These are phyloP conservation scores for Emberiza fucata DNA, from an alignment of 2,113 vertebrate genomes.

Conservation along the genomic window DNA sequence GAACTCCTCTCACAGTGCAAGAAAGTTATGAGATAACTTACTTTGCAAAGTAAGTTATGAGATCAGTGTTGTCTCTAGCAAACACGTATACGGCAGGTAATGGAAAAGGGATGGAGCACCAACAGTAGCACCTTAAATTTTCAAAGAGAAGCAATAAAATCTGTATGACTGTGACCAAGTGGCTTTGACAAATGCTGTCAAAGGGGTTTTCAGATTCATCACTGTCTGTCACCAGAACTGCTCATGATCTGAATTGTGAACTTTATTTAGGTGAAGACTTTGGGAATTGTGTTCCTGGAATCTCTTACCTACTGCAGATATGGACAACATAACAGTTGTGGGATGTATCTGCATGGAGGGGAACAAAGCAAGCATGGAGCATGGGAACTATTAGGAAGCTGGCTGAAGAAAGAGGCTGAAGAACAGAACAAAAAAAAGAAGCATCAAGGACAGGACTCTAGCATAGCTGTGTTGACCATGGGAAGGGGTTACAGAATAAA, in stretches of 20 bases:
- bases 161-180: neutral
- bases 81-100: neutral
- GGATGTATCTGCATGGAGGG: neutral
- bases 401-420: neutral
- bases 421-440: neutral
- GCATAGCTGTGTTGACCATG: neutral
- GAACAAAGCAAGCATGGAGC: neutral
- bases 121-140: neutral
- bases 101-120: neutral
- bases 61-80: neutral
- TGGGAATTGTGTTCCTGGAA: neutral
- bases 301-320: neutral
- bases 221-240: neutral
- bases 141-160: neutral
- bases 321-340: accelerated
- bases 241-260: neutral
- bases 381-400: neutral
- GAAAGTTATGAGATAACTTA: neutral
- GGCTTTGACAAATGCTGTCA: neutral
- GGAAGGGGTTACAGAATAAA: neutral
- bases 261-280: neutral
- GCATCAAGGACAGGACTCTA: neutral
- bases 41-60: neutral
- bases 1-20: neutral
- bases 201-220: neutral